phyloP scores from a whole-genome alignment of 2,797 vertebrate genomes.

The Rhabdophis nuchalis region DNA sequence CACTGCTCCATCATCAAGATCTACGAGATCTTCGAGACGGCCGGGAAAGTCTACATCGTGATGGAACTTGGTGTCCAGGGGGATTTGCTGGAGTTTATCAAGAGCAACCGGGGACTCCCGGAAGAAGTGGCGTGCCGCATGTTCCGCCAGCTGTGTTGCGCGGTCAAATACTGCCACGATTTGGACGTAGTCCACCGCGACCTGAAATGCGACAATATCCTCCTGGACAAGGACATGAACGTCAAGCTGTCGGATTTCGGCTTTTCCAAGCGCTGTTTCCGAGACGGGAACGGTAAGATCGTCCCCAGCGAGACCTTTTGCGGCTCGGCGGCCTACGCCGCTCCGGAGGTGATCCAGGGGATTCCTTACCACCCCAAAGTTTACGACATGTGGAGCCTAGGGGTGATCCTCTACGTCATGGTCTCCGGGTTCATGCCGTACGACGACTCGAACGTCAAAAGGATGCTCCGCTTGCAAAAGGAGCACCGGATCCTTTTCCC shows the following conservation, averaged over 20 bases:
- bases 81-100: conserved; percentile 64
- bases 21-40: conserved; percentile 66
- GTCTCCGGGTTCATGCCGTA: conserved; percentile 39
- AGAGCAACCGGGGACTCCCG: conserved; percentile 47
- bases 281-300: conserved; percentile 2
- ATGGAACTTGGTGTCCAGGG: conserved; percentile 66
- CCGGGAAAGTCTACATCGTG: conserved; percentile 64
- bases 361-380: conserved; percentile 51
- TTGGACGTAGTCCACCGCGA: conserved; percentile 41
- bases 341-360: conserved; percentile 44
- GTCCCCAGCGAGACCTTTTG: conserved; percentile 47
- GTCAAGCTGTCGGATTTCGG: conserved; percentile 42
- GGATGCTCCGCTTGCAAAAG: conserved; percentile 64
- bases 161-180: conserved; percentile 59
- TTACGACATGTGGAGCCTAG: conserved; percentile 49
- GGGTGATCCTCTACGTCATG: conserved; percentile 43
- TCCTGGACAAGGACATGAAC: conserved; percentile 52
- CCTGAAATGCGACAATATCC: conserved; percentile 54
- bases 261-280: conserved; percentile 41
- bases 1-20: conserved; percentile 61
- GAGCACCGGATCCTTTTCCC: conserved; percentile 54
- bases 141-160: conserved; percentile 60
- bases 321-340: conserved; percentile 34
- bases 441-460: conserved; percentile 46
- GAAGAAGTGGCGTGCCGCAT: conserved; percentile 63